Percentiles rank a stretch among this genome's conserved stretches.
Conservation (phyloP, 2,888 invertebrate species). For the Spilarctia lutea region DNA sequence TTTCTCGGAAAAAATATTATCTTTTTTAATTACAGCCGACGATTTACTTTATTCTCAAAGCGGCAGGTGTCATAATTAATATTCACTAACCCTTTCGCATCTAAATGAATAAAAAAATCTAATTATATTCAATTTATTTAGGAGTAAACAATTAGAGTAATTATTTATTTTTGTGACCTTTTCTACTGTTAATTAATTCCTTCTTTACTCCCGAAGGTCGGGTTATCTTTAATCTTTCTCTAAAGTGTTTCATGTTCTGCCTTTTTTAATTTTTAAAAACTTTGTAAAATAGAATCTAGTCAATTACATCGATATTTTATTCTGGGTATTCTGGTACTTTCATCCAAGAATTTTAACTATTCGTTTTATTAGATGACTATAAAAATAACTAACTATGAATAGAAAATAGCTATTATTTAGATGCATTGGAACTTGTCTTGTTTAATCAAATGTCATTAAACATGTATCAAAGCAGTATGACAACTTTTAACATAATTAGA, state of each 20-base stretch:
- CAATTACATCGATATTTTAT: background rate
- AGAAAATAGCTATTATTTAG: background rate
- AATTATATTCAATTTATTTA: conserved; percentile 33
- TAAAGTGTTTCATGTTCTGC: background rate
- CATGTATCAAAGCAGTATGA: too few relatives aligned
- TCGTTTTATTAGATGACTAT: background rate
- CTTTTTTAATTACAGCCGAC: conserved; percentile 29
- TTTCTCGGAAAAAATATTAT: background rate
- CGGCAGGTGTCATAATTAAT: conserved; percentile 34
- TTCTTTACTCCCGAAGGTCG: conserved; percentile 12
- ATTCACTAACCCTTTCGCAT: conserved; percentile 37
- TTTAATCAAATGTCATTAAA: too few relatives aligned
- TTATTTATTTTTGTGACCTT: conserved; percentile 35
- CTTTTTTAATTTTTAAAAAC: background rate
- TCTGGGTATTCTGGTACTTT: background rate
- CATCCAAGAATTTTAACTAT: background rate
- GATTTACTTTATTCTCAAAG: conserved; percentile 28
- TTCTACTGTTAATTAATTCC: conserved; percentile 38
- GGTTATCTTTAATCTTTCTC: conserved; percentile 5
- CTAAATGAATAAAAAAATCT: conserved; percentile 35
- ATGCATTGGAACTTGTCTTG: background rate
- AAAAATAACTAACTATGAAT: background rate
- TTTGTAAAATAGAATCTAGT: background rate
- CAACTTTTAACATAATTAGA: too few relatives aligned
- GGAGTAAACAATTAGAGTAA: conserved; percentile 36